Percentiles rank a stretch among this genome's conserved stretches.
Conservation (phyloP, 2,113 vertebrate genomes). For the Cnemophilus loriae region DNA sequence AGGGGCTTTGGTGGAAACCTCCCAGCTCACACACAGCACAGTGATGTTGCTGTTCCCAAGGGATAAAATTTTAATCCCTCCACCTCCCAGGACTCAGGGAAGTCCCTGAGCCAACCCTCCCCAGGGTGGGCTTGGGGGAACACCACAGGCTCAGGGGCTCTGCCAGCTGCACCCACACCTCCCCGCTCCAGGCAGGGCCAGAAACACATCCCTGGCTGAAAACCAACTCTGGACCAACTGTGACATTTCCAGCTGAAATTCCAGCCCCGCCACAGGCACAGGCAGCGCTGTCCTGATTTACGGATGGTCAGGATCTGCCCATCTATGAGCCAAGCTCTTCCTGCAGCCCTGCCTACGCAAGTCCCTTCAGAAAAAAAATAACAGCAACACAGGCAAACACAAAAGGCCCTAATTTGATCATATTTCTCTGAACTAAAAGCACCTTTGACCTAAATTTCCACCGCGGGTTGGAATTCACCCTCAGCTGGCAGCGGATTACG, state of each 20-base stretch:
- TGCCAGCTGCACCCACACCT: not conserved
- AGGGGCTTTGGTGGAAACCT: not conserved
- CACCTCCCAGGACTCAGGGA: not conserved
- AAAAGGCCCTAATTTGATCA: slow-evolving; percentile 19
- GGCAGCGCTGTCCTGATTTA: not conserved
- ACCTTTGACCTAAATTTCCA: slow-evolving; percentile 56
- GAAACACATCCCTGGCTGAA: not conserved
- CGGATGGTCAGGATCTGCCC: not conserved
- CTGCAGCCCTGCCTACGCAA: not conserved
- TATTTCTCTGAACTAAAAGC: slow-evolving; percentile 22
- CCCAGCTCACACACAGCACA: not conserved
- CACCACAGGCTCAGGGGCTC: fast-evolving
- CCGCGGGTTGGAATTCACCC: not conserved
- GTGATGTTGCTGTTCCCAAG: not conserved
- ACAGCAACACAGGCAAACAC: not conserved
- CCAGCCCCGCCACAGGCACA: not conserved
- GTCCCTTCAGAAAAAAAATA: not conserved
- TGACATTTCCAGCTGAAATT: not conserved
- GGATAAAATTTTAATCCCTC: not conserved
- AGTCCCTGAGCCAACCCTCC: not conserved
- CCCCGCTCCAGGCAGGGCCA: not conserved
- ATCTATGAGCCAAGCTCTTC: not conserved
- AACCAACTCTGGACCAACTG: not conserved
- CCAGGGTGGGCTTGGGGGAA: fast-evolving
- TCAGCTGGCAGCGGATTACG: not conserved